Evolutionary conservation across 2,113 vertebrate genomes (phyloP).

Genomic region (Parus major): DNA sequence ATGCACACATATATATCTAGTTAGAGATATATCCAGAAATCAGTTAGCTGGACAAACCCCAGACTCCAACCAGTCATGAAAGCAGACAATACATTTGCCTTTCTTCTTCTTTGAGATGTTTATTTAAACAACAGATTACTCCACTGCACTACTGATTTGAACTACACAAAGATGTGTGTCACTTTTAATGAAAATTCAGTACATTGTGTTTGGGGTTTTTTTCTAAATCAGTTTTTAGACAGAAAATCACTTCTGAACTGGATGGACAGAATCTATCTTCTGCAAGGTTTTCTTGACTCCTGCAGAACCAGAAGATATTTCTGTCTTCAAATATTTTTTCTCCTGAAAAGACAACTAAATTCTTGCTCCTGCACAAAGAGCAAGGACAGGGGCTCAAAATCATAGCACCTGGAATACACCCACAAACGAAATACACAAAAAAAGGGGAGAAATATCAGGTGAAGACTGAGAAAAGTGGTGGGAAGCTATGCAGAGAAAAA

Average conservation of each 20-base stretch:
- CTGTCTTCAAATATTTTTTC: neutral
- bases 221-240: neutral
- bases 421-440: neutral
- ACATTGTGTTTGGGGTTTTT: fast-evolving
- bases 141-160: neutral
- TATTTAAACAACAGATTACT: neutral
- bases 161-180: neutral
- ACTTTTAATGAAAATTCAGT: neutral
- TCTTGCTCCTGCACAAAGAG: neutral
- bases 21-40: neutral
- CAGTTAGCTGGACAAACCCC: neutral
- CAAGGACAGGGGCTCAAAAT: neutral
- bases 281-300: neutral
- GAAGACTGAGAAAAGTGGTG: neutral
- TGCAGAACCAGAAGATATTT: neutral
- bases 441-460: neutral
- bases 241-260: neutral
- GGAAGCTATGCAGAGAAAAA: neutral
- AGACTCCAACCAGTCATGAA: neutral
- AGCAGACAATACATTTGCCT: neutral
- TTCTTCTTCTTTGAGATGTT: neutral
- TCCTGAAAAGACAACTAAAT: neutral
- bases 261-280: neutral
- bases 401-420: neutral
- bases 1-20: neutral